phyloP scores from a whole-genome alignment of 2,797 vertebrate genomes.

The Epinephelus awoara region DNA sequence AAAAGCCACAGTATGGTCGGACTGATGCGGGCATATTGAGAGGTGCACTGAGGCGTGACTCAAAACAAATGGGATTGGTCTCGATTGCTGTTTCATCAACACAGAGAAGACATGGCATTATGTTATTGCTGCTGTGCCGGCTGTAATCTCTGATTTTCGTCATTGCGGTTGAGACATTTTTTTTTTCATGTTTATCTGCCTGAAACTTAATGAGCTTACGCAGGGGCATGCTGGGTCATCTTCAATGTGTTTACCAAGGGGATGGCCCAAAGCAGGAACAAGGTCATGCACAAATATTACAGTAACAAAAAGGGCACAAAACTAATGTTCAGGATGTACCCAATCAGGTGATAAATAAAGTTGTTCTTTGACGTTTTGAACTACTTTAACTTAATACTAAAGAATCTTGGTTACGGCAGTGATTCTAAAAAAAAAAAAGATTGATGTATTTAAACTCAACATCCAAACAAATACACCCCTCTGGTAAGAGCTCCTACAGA shows the following conservation, averaged over 20 bases:
- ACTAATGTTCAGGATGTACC: not conserved
- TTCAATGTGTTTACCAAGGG: constrained; percentile 2
- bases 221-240: constrained; percentile 10
- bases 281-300: not conserved
- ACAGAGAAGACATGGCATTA: constrained; percentile 57
- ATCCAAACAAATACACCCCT: no score
- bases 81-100: constrained; percentile 65
- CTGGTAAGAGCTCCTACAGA: no score
- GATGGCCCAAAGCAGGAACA: not conserved
- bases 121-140: constrained; percentile 53
- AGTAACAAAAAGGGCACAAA: not conserved
- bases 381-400: no score
- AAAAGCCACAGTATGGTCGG: constrained; percentile 16
- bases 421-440: no score
- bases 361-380: not conserved
- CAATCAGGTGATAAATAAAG: not conserved
- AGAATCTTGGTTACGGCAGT: no score
- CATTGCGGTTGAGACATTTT: constrained; percentile 29
- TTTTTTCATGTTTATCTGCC: constrained; percentile 23
- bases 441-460: no score
- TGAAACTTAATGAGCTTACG: constrained; percentile 47
- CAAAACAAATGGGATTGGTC: constrained; percentile 72
- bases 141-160: constrained; percentile 69
- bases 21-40: constrained; percentile 20
- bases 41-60: constrained; percentile 50